Evolutionary conservation across 1,140 invertebrate genomes (phyloP).

Genomic region (Tenebrio molitor): DNA sequence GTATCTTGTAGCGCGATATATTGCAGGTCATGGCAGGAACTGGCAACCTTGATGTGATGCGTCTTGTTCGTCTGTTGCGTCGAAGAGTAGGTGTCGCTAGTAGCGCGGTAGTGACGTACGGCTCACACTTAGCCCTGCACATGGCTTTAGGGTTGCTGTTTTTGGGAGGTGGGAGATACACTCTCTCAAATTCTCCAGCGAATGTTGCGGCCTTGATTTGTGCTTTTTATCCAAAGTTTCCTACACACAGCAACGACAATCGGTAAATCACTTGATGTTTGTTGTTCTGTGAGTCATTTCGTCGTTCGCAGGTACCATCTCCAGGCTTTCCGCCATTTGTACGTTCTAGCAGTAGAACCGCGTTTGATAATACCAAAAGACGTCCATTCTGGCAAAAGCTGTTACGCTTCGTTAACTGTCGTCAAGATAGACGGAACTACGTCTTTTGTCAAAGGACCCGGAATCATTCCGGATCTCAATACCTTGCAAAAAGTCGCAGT

Average conservation of each 20-base stretch:
- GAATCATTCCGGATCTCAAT: conserved; percentile 87
- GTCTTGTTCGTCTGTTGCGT: conserved; percentile 87
- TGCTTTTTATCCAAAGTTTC: conserved; percentile 97
- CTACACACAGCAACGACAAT: conserved; percentile 96
- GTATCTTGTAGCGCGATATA: conserved; percentile 44
- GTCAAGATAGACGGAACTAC: conserved; percentile 71
- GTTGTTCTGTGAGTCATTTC: conserved; percentile 54
- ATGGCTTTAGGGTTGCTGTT: conserved; percentile 94
- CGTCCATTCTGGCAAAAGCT: conserved; percentile 82
- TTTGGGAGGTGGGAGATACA: conserved; percentile 92
- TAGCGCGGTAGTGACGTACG: conserved; percentile 83
- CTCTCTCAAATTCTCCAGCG: conserved; percentile 85
- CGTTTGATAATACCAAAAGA: conserved; percentile 89
- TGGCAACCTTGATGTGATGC: conserved; percentile 88
- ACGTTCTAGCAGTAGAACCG: conserved; percentile 93
- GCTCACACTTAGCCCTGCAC: conserved; percentile 94
- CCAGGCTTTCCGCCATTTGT: no score
- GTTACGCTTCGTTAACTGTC: conserved; percentile 84
- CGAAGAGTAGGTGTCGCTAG: conserved; percentile 77
- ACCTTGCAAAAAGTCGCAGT: conserved; percentile 82
- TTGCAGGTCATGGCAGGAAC: conserved; percentile 91
- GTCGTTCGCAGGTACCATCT: no score
- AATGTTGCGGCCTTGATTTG: conserved; percentile 91
- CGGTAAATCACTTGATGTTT: conserved; percentile 70
- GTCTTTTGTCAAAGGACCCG: conserved; percentile 79